phyloP scores from a whole-genome alignment of 2,113 vertebrate species.

The Odontophorus gujanensis region DNA sequence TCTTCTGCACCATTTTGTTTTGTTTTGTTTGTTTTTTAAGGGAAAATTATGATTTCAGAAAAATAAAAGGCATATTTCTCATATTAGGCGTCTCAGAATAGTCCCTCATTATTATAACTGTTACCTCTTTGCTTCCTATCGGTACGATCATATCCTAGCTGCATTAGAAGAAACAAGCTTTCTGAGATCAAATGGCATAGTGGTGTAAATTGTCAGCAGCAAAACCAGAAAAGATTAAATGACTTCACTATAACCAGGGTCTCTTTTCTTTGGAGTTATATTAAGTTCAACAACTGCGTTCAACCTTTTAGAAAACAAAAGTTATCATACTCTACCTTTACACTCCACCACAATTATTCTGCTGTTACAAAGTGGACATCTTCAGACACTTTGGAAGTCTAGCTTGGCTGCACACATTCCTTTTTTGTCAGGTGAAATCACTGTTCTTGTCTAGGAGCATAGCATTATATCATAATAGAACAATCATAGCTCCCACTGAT shows the following conservation, averaged over 20 bases:
- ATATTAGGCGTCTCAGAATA: background rate
- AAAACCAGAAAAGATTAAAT: conserved; percentile 9
- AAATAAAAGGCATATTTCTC: conserved; percentile 26
- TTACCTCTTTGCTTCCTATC: conserved; percentile 7
- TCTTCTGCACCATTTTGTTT: conserved; percentile 1
- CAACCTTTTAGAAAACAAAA: background rate
- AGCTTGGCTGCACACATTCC: background rate
- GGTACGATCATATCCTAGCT: conserved; percentile 14
- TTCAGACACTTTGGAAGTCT: background rate
- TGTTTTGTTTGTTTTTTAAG: background rate
- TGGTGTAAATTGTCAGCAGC: conserved; percentile 2
- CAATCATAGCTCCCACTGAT: background rate
- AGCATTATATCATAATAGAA: background rate
- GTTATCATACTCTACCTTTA: background rate
- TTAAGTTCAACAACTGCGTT: background rate
- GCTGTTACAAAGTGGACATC: background rate
- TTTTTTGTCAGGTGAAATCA: background rate
- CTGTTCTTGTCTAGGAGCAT: background rate
- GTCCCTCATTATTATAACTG: background rate
- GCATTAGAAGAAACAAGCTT: conserved; percentile 4
- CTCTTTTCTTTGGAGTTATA: background rate
- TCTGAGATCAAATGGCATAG: conserved; percentile 49
- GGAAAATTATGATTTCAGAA: conserved; percentile 12
- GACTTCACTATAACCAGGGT: background rate
- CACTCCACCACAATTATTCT: background rate